Base-by-base conservation (phyloP, 1,140 invertebrate species). In the Neodiprion lecontei region DNA sequence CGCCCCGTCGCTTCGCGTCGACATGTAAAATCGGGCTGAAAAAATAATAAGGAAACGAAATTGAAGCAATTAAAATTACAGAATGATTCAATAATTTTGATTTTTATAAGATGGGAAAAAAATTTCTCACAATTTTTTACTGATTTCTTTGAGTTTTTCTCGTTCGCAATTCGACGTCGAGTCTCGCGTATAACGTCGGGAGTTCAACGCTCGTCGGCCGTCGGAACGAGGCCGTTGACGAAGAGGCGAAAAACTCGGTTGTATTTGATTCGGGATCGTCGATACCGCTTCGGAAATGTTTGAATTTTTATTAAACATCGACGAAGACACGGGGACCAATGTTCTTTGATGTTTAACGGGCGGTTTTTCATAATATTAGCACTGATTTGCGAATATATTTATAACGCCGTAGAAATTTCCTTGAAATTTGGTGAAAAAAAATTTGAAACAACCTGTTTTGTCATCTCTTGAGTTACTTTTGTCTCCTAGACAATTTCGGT, bases 181-280 rank as follows among this genome's bases (percentile, higher is more conserved):
- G 21, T 66, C 21, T 66, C 61, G 61, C 61, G 14, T 21, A 1
- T 21, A 21, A n/a, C 68, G 68, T 69, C 68, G 53, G 11, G 68
- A 69, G 11, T 7, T 61, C 53, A 61, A 17, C 28, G 28, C 28
- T 66, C 61, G 74, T 14, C 48, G 70, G 67, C 74, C 74, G 74
- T 75, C 74, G 74, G 74, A 75, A 50, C 21, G 12, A 50, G 66
- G 70, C 70, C 69, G 68, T 28, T 72, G 73, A 17, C 12, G 48
- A 40, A 47, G 68, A 48, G 49, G n/a, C 9, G 1, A 8, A 47
- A 50, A 10, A n/a, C 50, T 69, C 48, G 11, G 21, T 14, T 49
- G 48, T 73, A 28, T 47, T 14, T 11, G 14, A 9, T 5, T 40
- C 4, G 23, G 65, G 7, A 67, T 47, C 47, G n/a, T 10, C 12